Conservation (phyloP, 2,888 invertebrate species). For the Agrotis segetum region DNA sequence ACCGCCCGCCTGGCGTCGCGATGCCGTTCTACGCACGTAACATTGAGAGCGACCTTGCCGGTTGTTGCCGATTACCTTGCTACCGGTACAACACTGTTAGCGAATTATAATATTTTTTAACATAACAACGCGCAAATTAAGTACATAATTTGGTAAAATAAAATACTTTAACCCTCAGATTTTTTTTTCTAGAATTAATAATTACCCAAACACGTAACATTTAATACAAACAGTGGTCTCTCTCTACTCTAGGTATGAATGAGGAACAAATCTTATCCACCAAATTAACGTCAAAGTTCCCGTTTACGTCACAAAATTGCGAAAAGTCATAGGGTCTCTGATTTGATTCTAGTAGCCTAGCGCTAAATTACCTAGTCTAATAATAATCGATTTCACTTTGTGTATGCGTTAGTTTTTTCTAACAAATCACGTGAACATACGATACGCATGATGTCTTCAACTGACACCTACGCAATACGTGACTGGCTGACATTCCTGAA, state of each 20-base stretch:
- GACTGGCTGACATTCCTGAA: constrained; percentile 35
- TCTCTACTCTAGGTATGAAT: too few relatives aligned
- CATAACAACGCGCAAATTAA: too few relatives aligned
- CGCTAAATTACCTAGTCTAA: constrained; percentile 40
- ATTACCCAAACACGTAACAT: too few relatives aligned
- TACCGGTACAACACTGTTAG: constrained; percentile 67
- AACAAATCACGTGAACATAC: constrained; percentile 50
- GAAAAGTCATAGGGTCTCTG: too few relatives aligned
- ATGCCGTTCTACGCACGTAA: constrained; percentile 73
- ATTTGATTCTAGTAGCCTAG: constrained; percentile 22
- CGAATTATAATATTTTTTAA: constrained; percentile 41
- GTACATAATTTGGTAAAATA: too few relatives aligned
- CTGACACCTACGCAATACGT: constrained; percentile 57
- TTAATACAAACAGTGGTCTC: too few relatives aligned
- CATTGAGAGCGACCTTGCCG: constrained; percentile 87
- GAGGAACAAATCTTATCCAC: too few relatives aligned
- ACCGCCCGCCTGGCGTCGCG: constrained; percentile 36
- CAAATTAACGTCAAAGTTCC: too few relatives aligned
- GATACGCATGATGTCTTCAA: constrained; percentile 56
- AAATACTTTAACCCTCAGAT: too few relatives aligned
- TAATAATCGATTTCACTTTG: constrained; percentile 57
- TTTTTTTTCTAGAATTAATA: too few relatives aligned
- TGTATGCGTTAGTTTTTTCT: constrained; percentile 52
- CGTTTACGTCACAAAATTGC: too few relatives aligned
- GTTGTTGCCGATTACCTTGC: constrained; percentile 77